phyloP scores from a whole-genome alignment of 2,797 vertebrate species.

The Falco biarmicus region DNA sequence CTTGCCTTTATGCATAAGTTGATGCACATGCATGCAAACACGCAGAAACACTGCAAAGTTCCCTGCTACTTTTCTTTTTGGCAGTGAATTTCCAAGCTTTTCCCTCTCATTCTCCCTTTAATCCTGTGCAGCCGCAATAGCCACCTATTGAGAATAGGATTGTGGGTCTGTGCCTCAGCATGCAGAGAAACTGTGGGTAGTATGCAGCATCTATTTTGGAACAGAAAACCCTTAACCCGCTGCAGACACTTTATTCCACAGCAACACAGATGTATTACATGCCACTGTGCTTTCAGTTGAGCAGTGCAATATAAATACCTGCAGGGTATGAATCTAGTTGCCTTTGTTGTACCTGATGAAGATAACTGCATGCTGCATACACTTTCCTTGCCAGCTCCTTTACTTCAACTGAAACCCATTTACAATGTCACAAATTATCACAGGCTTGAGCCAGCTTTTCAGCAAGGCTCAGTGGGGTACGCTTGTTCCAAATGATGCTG shows the following conservation, averaged over 20 bases:
- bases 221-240: neutral
- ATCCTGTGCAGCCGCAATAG: neutral
- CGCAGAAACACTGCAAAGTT: neutral
- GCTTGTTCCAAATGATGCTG: neutral
- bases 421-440: slow-evolving; percentile 17
- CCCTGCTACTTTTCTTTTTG: neutral
- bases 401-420: slow-evolving; percentile 5
- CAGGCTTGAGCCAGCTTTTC: neutral
- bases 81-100: slow-evolving; percentile 1
- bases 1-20: neutral
- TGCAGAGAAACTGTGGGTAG: neutral
- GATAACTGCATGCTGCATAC: neutral
- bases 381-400: slow-evolving; percentile 7
- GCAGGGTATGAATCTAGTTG: slow-evolving; percentile 45
- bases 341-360: slow-evolving; percentile 41
- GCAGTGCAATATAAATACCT: slow-evolving; percentile 54
- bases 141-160: neutral
- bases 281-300: slow-evolving; percentile 15
- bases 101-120: neutral
- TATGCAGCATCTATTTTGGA: neutral
- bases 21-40: neutral
- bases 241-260: neutral
- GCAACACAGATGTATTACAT: neutral
- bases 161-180: slow-evolving; percentile 15
- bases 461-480: neutral